These are phyloP conservation scores for Choristoneura rosaceana DNA, from an alignment of 2,888 invertebrate genomes.

Conservation along the genomic window DNA sequence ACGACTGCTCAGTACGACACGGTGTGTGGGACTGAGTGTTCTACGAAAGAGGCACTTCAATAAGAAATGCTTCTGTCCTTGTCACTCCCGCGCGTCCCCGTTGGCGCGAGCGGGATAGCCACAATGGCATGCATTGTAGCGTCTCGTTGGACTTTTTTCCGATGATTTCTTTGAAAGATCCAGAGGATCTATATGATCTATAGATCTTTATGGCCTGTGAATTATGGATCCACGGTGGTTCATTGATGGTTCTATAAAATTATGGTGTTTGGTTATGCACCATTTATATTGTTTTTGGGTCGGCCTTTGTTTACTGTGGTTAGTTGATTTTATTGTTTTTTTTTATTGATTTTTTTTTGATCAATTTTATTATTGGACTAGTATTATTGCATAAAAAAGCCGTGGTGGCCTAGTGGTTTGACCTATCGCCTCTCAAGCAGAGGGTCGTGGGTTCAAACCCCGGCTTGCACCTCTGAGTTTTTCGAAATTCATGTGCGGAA, in stretches of 20 bases:
- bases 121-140: constrained; percentile 80
- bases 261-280: constrained; percentile 42
- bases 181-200: constrained; percentile 73
- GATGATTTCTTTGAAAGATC: constrained; percentile 80
- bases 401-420: too few relatives aligned
- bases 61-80: constrained; percentile 62
- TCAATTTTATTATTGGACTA: background rate
- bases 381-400: too few relatives aligned
- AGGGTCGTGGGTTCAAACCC: too few relatives aligned
- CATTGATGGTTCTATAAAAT: constrained; percentile 60
- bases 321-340: background rate
- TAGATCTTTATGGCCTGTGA: constrained; percentile 78
- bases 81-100: constrained; percentile 45
- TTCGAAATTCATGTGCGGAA: too few relatives aligned
- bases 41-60: constrained; percentile 58
- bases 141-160: constrained; percentile 72
- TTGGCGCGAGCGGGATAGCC: constrained; percentile 57
- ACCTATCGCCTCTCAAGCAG: too few relatives aligned
- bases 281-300: background rate
- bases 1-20: constrained; percentile 47
- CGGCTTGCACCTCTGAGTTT: too few relatives aligned
- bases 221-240: constrained; percentile 69
- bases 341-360: background rate
- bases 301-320: background rate
- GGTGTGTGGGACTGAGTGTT: constrained; percentile 59